Evolutionary conservation across 2,888 invertebrate species (phyloP).

Genomic region (Heliconius hortense): DNA sequence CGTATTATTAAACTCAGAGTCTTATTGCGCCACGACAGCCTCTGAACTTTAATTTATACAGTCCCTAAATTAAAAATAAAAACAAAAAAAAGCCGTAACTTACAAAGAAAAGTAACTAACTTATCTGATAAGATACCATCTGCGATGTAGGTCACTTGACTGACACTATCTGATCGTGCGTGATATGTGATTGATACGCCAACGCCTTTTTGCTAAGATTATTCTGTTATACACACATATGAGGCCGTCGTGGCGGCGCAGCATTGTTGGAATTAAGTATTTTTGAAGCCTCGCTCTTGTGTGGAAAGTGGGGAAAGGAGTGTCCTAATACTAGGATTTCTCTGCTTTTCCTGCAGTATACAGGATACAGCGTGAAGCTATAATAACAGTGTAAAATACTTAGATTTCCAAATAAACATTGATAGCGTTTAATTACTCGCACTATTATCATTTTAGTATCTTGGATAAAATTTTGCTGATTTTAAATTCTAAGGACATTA

Average conservation of each 20-base stretch:
- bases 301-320: neutral
- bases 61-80: neutral
- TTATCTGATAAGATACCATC: constrained; percentile 19
- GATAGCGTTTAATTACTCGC: neutral
- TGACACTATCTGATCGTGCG: constrained; percentile 15
- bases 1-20: too few species aligned
- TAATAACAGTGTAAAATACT: too few species aligned
- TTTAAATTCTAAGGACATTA: neutral
- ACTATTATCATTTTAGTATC: neutral
- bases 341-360: too few species aligned
- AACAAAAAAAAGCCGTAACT: neutral
- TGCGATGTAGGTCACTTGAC: constrained; percentile 9
- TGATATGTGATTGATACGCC: constrained; percentile 11
- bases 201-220: neutral
- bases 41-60: neutral
- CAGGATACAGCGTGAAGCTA: too few species aligned
- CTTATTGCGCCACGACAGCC: neutral
- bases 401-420: too few species aligned
- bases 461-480: neutral
- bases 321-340: too few species aligned
- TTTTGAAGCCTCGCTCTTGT: neutral
- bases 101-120: neutral
- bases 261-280: neutral
- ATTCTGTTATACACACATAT: neutral
- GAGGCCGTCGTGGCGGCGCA: too few species aligned